A percentile compares a stretch with the other conserved stretches of the same genome.
Conservation (phyloP, 2,888 invertebrate species). For the Miltochrista miniata region DNA sequence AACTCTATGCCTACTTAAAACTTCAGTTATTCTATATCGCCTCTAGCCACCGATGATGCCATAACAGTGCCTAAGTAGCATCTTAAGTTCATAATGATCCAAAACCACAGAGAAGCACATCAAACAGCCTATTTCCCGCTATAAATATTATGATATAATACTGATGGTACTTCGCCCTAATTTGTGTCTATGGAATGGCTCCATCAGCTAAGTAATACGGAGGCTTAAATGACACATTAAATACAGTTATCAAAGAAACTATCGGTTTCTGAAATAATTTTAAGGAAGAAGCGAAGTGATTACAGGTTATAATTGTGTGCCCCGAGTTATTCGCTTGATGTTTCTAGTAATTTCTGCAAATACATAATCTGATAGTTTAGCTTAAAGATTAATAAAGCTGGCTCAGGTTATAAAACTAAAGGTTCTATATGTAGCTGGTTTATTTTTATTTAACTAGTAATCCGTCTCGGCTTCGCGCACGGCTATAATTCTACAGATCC, state of each 20-base stretch:
- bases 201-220: slow-evolving; percentile 4
- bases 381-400: no score
- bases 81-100: slow-evolving; percentile 7
- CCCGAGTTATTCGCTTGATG: background rate
- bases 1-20: background rate
- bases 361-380: no score
- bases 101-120: slow-evolving; percentile 2
- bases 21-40: background rate
- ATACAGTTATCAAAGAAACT: background rate
- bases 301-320: background rate
- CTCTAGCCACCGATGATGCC: slow-evolving; percentile 1
- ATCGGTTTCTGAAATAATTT: background rate
- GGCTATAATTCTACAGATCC: no score
- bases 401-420: no score
- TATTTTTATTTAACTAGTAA: no score
- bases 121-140: slow-evolving; percentile 6
- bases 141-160: slow-evolving; percentile 1
- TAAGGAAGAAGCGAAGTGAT: background rate
- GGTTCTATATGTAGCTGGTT: no score
- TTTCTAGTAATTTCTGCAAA: no score
- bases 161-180: background rate
- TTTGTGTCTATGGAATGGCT: slow-evolving; percentile 3
- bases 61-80: slow-evolving; percentile 7
- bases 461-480: no score
- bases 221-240: background rate